Evolutionary conservation across 2,888 invertebrate genomes (phyloP).

Genomic region (Pandemis heparana): DNA sequence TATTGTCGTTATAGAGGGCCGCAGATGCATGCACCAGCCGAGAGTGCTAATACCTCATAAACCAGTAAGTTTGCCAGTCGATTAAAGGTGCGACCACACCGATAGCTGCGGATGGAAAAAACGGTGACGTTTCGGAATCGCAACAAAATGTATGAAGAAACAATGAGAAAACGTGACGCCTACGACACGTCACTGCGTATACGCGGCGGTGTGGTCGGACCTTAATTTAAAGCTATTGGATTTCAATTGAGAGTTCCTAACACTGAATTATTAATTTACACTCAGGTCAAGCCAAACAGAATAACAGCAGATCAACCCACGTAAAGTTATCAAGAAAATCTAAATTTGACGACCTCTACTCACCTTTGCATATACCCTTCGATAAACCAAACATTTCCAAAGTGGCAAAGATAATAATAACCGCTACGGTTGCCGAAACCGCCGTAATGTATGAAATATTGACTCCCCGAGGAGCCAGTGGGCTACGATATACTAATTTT

Average conservation of each 20-base stretch:
- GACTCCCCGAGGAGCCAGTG: not conserved
- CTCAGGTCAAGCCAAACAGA: not conserved
- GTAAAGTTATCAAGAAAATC: not conserved
- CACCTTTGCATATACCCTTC: not conserved
- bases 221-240: not conserved
- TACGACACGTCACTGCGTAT: no score
- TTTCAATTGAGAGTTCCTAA: not conserved
- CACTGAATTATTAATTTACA: not conserved
- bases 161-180: no score
- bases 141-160: no score
- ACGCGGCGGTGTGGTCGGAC: no score
- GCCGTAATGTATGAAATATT: not conserved
- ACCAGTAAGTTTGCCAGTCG: no score
- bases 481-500: not conserved
- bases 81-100: no score
- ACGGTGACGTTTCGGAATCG: no score
- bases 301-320: not conserved
- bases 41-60: no score
- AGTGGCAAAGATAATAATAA: constrained; percentile 16
- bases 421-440: not conserved
- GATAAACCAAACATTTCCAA: not conserved
- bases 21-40: no score
- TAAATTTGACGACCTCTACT: not conserved
- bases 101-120: no score
- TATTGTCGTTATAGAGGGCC: no score